These are phyloP conservation scores for Epinephelus coioides DNA, from an alignment of 2,797 vertebrate genomes.

Conservation along the genomic window DNA sequence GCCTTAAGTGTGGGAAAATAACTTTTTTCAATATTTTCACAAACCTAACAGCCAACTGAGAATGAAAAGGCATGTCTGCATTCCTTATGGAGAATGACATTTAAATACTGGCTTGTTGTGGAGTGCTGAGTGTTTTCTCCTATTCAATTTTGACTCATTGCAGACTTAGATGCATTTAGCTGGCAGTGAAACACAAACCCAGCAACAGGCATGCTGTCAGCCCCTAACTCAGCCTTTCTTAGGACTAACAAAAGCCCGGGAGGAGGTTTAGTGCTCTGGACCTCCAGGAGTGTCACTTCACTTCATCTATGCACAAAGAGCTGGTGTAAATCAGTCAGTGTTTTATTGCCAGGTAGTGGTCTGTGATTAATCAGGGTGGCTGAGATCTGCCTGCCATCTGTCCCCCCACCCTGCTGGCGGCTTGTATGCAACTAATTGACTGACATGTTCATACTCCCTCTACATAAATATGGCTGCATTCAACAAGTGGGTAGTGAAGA, in stretches of 20 bases:
- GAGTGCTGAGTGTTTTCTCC: not conserved
- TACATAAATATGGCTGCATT: conserved; percentile 32
- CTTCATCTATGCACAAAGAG: conserved; percentile 58
- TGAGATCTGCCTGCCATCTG: conserved; percentile 61
- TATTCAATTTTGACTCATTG: conserved; percentile 6
- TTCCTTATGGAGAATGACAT: conserved; percentile 2
- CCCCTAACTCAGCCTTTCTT: conserved; percentile 25
- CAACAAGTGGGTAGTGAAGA: conserved; percentile 56
- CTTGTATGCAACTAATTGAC: conserved; percentile 25
- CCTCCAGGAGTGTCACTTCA: conserved; percentile 46
- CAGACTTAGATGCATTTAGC: conserved; percentile 2
- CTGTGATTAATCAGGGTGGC: conserved; percentile 54
- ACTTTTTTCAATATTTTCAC: not conserved
- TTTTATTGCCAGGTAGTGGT: conserved; percentile 69
- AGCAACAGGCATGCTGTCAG: conserved; percentile 31
- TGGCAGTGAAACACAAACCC: conserved; percentile 36
- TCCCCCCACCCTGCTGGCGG: conserved; percentile 8
- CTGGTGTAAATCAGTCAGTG: conserved; percentile 55
- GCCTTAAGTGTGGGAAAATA: not conserved
- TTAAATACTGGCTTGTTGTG: not conserved
- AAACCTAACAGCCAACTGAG: not conserved
- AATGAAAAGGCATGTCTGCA: not conserved
- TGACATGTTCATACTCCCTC: conserved; percentile 38
- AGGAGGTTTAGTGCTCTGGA: conserved; percentile 36
- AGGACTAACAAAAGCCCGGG: conserved; percentile 40